A percentile compares a stretch with the other conserved stretches of the same genome.
These are phyloP conservation scores for Xyrichtys novacula DNA, from an alignment of 2,797 vertebrate genomes.

Conservation along the genomic window DNA sequence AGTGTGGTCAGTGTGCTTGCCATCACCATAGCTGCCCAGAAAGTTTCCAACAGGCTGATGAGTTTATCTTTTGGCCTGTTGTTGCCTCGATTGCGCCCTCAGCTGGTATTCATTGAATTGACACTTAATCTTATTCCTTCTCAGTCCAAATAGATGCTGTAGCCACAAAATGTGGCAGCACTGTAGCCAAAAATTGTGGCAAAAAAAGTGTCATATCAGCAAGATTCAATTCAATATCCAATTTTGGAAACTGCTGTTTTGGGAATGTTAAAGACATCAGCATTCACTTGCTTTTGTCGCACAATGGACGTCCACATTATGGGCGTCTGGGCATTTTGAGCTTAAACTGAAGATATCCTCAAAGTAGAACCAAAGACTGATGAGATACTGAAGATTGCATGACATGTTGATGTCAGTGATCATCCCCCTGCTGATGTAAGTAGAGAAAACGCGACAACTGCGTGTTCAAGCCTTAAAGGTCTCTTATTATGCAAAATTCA, in stretches of 20 bases:
- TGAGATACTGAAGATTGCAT: slow-evolving; percentile 1
- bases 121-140: background rate
- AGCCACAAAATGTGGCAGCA: background rate
- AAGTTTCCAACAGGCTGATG: background rate
- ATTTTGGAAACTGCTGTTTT: too few species aligned
- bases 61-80: background rate
- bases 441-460: slow-evolving; percentile 18
- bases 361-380: too few species aligned
- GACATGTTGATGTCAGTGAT: background rate
- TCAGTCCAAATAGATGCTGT: background rate
- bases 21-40: too few species aligned
- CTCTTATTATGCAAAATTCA: too few species aligned
- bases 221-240: too few species aligned
- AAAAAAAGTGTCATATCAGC: background rate
- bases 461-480: too few species aligned
- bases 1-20: background rate
- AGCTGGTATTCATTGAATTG: background rate
- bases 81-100: background rate
- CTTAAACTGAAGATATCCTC: too few species aligned
- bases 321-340: too few species aligned
- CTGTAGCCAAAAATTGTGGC: background rate
- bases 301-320: too few species aligned
- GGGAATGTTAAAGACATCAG: too few species aligned
- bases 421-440: slow-evolving; percentile 22
- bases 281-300: too few species aligned